Base-by-base conservation (phyloP, 2,113 vertebrate genomes). In the Apteryx mantelli region DNA sequence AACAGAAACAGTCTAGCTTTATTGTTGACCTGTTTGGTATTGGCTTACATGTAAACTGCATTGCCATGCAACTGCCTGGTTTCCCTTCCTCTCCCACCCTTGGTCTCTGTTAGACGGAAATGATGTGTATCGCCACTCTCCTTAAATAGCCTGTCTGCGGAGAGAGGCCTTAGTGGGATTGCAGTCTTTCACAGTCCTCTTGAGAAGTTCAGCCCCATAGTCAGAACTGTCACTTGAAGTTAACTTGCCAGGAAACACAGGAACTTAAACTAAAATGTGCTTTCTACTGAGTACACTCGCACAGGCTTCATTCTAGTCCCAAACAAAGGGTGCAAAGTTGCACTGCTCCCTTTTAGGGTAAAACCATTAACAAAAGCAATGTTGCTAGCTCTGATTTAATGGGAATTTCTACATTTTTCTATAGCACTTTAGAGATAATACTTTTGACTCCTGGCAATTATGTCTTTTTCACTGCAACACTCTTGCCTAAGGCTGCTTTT, bases 401-500 rank as follows among this genome's bases (percentile, higher is more conserved):
- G 53, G 56, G 21, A 38, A 74, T 53, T 56, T 82, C 34, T 80
- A 7, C 53, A 34, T 86, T 90, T 96, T 89, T 48, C 66, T 16
- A 0, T 26, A 5, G 11, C 13, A 0, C 52, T 58, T 85, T 36
- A 40, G 56, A 50, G 44, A 81, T 64, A 40, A 78, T 28, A 48
- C 13, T 86, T 75, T 28, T 50, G 64, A 28, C 44, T 92, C 40
- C 42, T 88, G 36, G 36, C 68, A 68, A 52, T n/a, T 81, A 8
- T n/a, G 34, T 69, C 44, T 73, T 74, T 69, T 42, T 86, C 28
- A 58, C 80, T 89, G 80, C 84, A 91, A 89, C 79, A 68, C 60
- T 70, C 81, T 48, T 86, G 53, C 71, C 58, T 66, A 30, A 50
- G 76, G 76, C 92, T 93, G 36, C 63, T 94, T 92, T 71, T 70